Conservation (phyloP, 2,888 invertebrate species). For the Agonopterix alstromeriana region DNA sequence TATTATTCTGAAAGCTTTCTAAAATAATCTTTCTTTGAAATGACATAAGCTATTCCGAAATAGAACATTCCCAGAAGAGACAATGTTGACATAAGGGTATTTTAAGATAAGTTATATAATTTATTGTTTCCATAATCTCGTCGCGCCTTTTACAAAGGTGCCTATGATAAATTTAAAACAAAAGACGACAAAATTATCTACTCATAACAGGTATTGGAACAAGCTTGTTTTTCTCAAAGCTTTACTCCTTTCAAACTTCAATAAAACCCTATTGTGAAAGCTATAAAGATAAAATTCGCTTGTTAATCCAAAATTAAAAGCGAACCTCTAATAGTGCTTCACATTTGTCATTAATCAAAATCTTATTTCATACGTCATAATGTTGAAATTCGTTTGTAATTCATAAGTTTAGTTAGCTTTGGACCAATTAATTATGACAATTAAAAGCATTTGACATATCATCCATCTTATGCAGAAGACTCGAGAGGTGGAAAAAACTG, state of each 20-base stretch:
- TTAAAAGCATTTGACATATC: conserved; percentile 7
- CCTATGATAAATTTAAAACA: conserved; percentile 7
- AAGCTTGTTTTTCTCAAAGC: conserved; percentile 3
- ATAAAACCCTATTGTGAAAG: no score
- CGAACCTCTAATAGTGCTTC: neutral
- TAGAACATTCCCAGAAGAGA: no score
- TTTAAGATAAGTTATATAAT: neutral
- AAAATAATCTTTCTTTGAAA: no score
- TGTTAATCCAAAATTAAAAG: no score
- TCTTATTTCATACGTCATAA: conserved; percentile 7
- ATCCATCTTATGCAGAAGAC: conserved; percentile 8
- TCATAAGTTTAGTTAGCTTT: conserved; percentile 3
- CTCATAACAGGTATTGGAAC: conserved; percentile 5
- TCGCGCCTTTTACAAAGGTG: conserved; percentile 6
- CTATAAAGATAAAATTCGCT: no score
- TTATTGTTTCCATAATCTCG: neutral
- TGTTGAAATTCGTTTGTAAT: conserved; percentile 7
- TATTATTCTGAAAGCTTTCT: no score
- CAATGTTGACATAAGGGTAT: neutral
- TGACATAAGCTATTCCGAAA: no score
- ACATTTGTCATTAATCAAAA: conserved; percentile 7
- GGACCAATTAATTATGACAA: conserved; percentile 10
- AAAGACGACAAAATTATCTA: conserved; percentile 10
- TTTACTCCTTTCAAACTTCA: neutral
- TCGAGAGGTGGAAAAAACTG: neutral